Evolutionary conservation across 2,113 vertebrate species (phyloP), one percentile per base, ranked within the genome.

Genomic region (Oreochromis niloticus): DNA sequence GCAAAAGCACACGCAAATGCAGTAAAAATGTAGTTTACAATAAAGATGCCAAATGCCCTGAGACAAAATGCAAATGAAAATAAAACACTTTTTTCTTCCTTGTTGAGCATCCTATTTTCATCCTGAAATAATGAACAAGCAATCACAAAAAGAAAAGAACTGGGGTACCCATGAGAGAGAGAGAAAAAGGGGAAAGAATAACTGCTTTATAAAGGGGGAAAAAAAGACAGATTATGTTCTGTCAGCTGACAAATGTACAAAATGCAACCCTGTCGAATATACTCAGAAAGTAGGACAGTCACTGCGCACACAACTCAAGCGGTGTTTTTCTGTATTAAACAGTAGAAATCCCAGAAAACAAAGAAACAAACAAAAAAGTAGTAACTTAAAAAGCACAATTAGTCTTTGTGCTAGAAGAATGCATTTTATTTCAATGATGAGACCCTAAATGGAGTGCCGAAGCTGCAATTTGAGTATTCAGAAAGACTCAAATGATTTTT

Each of bases 201-300:
- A 56, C 57, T 30, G 34, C 41, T 90, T 87, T 32, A 41, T 61
- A 81, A 82, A 87, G 78, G 78, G 80, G 34, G 1, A 3, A 86
- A 27, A 73, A 84, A 48, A 79, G 86, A 55, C 83, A 88, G 80
- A 92, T 90, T 88, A 85, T 91, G 86, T 93, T 91, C 83, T 93
- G 83, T 91, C 89, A 92, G 91, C 88, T 90, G 85, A 92, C 86
- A 95, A 87, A 87, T 87, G 80, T 83, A 89, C 83, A 90, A 89
- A 90, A 90, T 75, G 78, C 79, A 86, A 87, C 85, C 86, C 85
- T 93, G 90, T 92, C 63, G 30, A 66, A 88, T 85, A 59, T 36
- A 50, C 57, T 86, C 56, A 36, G 86, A 86, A 93, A 92, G 81
- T 93, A 93, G 89, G 85, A 88, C 91, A 93, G 80, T 46, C 39